These are phyloP conservation scores for Aphis gossypii DNA, from an alignment of 1,140 invertebrate species.

Conservation along the genomic window DNA sequence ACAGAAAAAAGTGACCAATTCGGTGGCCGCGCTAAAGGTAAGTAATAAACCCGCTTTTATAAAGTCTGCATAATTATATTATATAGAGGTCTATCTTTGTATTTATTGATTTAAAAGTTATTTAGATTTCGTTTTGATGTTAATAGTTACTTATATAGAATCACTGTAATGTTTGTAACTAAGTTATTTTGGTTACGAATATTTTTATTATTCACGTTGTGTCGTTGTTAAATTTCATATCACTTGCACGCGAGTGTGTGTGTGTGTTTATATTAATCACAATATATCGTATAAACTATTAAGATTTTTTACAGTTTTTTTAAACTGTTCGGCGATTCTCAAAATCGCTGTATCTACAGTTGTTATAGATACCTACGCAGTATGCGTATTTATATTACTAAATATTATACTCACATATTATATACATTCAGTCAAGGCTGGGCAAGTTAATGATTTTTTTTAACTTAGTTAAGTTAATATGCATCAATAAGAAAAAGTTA, in stretches of 20 bases:
- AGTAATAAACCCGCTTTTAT: constrained; percentile 64
- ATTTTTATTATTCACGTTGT: background rate
- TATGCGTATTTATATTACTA: background rate
- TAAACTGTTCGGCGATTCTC: background rate
- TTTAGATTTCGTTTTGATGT: background rate
- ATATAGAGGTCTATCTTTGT: background rate
- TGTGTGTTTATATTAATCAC: background rate
- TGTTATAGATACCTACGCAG: background rate
- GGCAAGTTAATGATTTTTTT: too few species aligned
- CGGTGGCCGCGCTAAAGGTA: constrained; percentile 87
- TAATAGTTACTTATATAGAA: background rate
- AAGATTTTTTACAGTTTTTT: background rate
- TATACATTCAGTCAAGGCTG: background rate
- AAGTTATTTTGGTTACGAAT: background rate
- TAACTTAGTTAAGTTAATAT: too few species aligned
- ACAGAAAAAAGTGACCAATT: constrained; percentile 84
- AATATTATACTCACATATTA: background rate
- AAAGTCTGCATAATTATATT: background rate
- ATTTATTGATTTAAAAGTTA: background rate
- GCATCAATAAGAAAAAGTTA: too few species aligned
- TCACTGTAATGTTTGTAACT: background rate
- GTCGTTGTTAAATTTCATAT: background rate
- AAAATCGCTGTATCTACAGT: background rate
- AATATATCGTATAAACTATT: background rate
- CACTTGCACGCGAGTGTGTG: too few species aligned